A percentile compares a stretch with the other conserved stretches of the same genome.
These are phyloP conservation scores for Rachycentron canadum DNA, from an alignment of 2,797 vertebrate genomes.

Conservation along the genomic window DNA sequence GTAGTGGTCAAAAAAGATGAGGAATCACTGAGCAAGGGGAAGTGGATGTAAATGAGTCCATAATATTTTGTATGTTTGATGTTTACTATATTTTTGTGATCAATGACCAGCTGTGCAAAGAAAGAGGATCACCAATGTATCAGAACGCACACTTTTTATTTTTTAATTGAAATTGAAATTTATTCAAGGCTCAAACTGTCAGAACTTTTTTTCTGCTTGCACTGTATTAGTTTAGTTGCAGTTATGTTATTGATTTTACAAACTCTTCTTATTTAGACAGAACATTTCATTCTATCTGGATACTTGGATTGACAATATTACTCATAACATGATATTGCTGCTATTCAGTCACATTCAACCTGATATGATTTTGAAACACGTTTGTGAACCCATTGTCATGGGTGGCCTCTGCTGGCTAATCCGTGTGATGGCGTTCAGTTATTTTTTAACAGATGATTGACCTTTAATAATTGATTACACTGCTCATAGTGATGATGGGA, in stretches of 20 bases:
- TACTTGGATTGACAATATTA: constrained; percentile 7
- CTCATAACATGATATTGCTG: neutral
- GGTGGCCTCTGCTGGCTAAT: constrained; percentile 52
- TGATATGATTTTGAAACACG: constrained; percentile 20
- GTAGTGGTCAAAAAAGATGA: neutral
- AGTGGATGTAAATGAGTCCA: no score
- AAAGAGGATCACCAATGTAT: no score
- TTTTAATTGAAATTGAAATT: no score
- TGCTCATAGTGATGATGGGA: constrained; percentile 8
- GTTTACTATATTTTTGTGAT: no score
- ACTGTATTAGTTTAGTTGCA: constrained; percentile 18
- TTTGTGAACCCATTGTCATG: constrained; percentile 40
- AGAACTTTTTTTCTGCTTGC: constrained; percentile 1
- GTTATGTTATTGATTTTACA: constrained; percentile 8
- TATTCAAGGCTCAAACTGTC: neutral
- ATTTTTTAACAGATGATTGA: constrained; percentile 55
- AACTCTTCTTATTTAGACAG: constrained; percentile 6
- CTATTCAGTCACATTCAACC: neutral
- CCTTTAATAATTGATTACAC: constrained; percentile 72
- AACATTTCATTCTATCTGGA: neutral
- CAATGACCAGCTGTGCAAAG: no score
- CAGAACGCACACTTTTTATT: neutral
- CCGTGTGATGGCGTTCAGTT: constrained; percentile 44
- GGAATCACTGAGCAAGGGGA: neutral
- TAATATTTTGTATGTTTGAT: no score